Evolutionary conservation across 2,113 vertebrate genomes (phyloP).

Genomic region (Antechinus flavipes): DNA sequence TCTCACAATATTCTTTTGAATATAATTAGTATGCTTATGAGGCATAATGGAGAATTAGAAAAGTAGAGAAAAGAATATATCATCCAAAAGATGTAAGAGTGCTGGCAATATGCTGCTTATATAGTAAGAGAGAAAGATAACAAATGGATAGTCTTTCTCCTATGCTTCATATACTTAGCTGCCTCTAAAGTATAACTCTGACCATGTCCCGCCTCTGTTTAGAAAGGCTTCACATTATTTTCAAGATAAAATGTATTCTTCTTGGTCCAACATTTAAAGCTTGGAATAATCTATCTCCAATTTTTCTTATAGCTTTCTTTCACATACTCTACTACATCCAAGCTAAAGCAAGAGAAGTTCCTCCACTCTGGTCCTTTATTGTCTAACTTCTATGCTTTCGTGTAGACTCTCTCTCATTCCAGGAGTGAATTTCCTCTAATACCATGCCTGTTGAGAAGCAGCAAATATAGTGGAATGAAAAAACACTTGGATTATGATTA

Average conservation of each 20-base stretch:
- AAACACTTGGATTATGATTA: neutral
- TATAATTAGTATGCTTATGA: neutral
- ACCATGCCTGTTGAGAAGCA: neutral
- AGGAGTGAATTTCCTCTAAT: neutral
- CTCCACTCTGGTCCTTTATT: neutral
- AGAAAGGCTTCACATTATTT: neutral
- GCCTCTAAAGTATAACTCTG: neutral
- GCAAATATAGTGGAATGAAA: neutral
- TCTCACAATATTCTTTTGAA: neutral
- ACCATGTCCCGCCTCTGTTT: neutral
- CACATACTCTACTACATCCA: neutral
- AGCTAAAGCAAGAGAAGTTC: neutral
- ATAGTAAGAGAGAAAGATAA: neutral
- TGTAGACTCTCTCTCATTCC: neutral
- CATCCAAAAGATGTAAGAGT: neutral
- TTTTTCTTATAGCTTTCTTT: neutral
- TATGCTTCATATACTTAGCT: neutral
- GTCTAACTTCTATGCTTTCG: neutral
- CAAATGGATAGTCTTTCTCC: neutral
- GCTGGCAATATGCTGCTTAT: neutral
- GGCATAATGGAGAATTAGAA: neutral
- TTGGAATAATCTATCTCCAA: neutral
- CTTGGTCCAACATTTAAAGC: neutral
- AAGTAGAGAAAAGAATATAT: neutral
- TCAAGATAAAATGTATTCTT: neutral